Conservation (phyloP, 1,140 invertebrate species). For the Aphelinus certus region DNA sequence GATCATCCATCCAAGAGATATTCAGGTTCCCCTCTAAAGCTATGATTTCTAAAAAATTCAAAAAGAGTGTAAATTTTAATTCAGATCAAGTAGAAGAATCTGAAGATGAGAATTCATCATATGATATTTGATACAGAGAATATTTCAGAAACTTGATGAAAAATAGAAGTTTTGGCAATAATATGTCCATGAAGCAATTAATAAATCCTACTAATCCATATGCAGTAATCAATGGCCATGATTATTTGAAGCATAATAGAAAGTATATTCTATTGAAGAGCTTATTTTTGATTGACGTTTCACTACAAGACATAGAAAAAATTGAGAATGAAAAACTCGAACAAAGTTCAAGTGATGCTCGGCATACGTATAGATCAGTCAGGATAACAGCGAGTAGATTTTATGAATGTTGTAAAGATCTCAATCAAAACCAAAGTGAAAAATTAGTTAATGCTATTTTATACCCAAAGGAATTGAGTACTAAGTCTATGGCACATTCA, state of each 20-base stretch:
- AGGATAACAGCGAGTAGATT: neutral
- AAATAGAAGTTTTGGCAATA: neutral
- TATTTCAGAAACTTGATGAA: neutral
- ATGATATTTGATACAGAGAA: neutral
- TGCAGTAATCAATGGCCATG: neutral
- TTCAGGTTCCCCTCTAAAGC: neutral
- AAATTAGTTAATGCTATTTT: neutral
- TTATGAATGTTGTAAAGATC: neutral
- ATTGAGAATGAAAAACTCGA: neutral
- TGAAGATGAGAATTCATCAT: too few relatives aligned
- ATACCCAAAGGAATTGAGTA: neutral
- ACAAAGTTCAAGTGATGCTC: neutral
- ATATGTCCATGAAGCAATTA: neutral
- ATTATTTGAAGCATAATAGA: neutral
- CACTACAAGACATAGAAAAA: neutral
- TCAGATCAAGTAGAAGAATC: neutral
- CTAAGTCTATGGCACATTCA: conserved; percentile 22
- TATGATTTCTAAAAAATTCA: neutral
- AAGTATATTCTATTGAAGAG: neutral
- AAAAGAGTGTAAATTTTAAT: too few relatives aligned
- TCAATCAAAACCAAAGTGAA: neutral
- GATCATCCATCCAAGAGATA: neutral
- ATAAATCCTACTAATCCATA: neutral
- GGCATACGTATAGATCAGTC: neutral
- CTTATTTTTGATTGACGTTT: neutral